A percentile compares a stretch with the other conserved stretches of the same genome.
Evolutionary conservation across 2,888 invertebrate genomes (phyloP).

Genomic region (Lymantria dispar): DNA sequence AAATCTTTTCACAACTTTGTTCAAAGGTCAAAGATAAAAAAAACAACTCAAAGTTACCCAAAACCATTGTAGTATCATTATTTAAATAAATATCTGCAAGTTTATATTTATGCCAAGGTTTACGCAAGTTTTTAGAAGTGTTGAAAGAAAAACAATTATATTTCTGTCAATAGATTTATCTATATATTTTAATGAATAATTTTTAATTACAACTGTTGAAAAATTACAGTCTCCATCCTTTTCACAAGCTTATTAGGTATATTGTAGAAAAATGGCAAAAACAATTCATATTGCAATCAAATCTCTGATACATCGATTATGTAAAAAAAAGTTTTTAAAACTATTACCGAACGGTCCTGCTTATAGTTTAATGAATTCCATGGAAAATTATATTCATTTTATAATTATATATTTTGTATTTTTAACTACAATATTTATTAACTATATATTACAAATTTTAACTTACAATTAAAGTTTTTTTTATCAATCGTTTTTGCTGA

Average conservation of each 20-base stretch:
- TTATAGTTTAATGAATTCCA: constrained; percentile 77
- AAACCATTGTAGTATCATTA: too few relatives aligned
- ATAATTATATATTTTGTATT: constrained; percentile 79
- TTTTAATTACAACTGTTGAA: constrained; percentile 76
- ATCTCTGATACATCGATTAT: constrained; percentile 42
- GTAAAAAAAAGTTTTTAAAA: constrained; percentile 13
- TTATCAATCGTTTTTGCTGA: constrained; percentile 72
- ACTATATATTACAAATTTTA: constrained; percentile 81
- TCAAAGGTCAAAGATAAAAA: too few relatives aligned
- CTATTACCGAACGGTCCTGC: constrained; percentile 44
- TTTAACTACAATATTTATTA: constrained; percentile 79
- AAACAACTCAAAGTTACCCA: too few relatives aligned
- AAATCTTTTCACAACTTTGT: too few relatives aligned
- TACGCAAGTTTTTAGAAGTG: background rate
- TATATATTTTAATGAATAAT: constrained; percentile 82
- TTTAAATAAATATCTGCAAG: too few relatives aligned
- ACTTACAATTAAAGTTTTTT: constrained; percentile 69
- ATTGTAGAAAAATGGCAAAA: constrained; percentile 69
- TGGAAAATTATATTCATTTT: constrained; percentile 81
- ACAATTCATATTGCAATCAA: constrained; percentile 62
- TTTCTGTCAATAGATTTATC: constrained; percentile 81
- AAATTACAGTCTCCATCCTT: constrained; percentile 65
- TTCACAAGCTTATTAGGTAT: constrained; percentile 52
- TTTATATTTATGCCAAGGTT: too few relatives aligned
- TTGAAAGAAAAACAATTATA: constrained; percentile 49